Evolutionary conservation across 1,140 invertebrate genomes (phyloP), one percentile per base, ranked within the genome.

Genomic region (Maconellicoccus hirsutus): DNA sequence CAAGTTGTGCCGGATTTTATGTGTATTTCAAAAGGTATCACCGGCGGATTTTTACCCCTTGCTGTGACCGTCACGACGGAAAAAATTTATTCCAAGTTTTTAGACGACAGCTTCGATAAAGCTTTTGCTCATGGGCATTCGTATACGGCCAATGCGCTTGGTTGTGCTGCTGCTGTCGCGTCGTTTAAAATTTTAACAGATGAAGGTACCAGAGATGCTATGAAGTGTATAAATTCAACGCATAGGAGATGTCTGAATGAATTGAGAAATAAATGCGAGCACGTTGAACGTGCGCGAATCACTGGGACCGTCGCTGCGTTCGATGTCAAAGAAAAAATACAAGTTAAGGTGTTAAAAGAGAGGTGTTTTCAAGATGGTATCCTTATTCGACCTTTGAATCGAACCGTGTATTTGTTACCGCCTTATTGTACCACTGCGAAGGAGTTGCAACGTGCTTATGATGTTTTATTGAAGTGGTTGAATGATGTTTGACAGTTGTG

Each of bases 11-110:
- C 76, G 12, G 76, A 76, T 63, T 23, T 76, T 61, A 16, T 76
- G 1, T 75, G 74, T 66, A 29, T 77, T 0, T 72, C 63, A 8
- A 76, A 76, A 69, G 76, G 33, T n/a, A 29, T 76, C 6, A 76
- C 76, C 21, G 76, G 76, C 29, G 76, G 76, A 3, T 72, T 33
- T 52, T 10, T 77, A 71, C 66, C 76, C 22, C 42, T 76, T 27
- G 1, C 73, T 4, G 42, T 71, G 14, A 73, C 72, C 10, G 39
- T 76, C 14, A 73, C 75, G 2, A 74, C 74, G 6, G 7, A 69
- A 7, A 25, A 72, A 1, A 69, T 76, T 14, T 73, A 69, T 26
- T 52, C 73, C 1, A 14, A 21, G 16, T 61, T 71, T 69, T n/a
- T 72, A 3, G 22, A 59, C 1, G 25, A 59, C n/a, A 38, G 23